Evolutionary conservation across 2,888 invertebrate species (phyloP), one percentile per base, ranked within the genome.

Genomic region (Troilus luridus): DNA sequence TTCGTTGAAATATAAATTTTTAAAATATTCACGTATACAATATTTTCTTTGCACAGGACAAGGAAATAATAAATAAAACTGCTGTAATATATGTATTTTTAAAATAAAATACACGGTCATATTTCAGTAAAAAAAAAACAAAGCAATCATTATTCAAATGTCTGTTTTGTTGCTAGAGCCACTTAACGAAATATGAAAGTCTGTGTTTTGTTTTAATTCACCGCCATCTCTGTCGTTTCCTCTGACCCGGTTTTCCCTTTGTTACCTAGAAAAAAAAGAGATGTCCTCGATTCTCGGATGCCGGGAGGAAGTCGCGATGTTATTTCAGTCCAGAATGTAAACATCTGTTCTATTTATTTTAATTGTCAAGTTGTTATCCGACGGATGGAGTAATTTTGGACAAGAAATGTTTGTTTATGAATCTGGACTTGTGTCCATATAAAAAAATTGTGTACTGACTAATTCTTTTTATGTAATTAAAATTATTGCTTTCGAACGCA

Each of bases 161-260:
- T 14, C 27, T 67, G 67, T 67, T 27, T 41, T 77, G 14, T 8
- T 19, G 17, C 27, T 77, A 10, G 14, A 27, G 72, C 17, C 72
- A 77, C 72, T 77, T 77, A 77, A 41, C 72, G 17, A 41, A 77
- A 77, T 77, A 77, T 41, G 72, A 77, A 77, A 77, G 72, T 77
- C 27, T 2, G 10, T 59, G 11, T 59, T 59, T 24, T 67, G 2
- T 41, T 77, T 77, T 27, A 6, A 17, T 77, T 27, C 27, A 10
- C 27, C 27, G 19, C 27, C 72, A 17, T 77, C 41, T 77, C 72
- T 6, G 17, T 17, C 72, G 41, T 41, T 77, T 77, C 72, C 72
- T 14, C 8, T 77, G 72, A 77, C 72, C 72, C 17, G 17, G 8
- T 77, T 77, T 19, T 19, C 72, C 24, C 72, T 41, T 77, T 77